Conservation (phyloP, 35 echinoderm and acorn worm species). For the Hemicentrotus pulcherrimus region DNA sequence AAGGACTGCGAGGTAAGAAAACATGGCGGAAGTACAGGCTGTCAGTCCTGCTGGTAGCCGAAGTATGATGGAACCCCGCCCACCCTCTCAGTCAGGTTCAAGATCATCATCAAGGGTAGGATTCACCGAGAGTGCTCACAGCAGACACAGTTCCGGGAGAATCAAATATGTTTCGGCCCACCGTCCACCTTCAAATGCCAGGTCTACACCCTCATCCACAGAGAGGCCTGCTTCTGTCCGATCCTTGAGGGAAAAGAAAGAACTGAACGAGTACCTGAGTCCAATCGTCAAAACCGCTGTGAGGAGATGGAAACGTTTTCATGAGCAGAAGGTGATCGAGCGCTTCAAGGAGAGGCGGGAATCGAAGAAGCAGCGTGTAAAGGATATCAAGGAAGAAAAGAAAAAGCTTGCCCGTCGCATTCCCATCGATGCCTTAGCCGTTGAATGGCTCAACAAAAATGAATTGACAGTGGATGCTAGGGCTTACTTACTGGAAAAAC, state of each 20-base stretch:
- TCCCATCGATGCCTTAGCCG: constrained; percentile 75
- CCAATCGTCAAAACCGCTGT: constrained; percentile 91
- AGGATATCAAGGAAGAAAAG: constrained; percentile 77
- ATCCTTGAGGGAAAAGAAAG: constrained; percentile 72
- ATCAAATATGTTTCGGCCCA: constrained; percentile 10
- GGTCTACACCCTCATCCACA: constrained; percentile 28
- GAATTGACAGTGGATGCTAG: constrained; percentile 91
- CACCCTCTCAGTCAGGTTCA: constrained; percentile 74
- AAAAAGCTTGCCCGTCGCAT: constrained; percentile 73
- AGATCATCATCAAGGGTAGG: constrained; percentile 80
- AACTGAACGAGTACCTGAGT: constrained; percentile 81
- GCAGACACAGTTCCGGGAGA: constrained; percentile 59
- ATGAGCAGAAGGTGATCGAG: constrained; percentile 88
- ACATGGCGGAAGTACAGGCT: constrained; percentile 64
- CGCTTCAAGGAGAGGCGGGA: constrained; percentile 75
- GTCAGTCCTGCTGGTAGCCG: constrained; percentile 51
- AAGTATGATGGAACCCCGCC: constrained; percentile 48
- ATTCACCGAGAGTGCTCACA: constrained; percentile 56
- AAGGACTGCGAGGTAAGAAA: not conserved
- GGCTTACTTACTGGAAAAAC: constrained; percentile 92
- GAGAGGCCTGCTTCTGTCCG: constrained; percentile 81
- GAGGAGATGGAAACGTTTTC: constrained; percentile 92
- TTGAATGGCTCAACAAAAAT: constrained; percentile 90
- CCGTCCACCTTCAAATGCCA: not conserved
- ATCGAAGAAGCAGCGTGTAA: constrained; percentile 64